Conservation (phyloP, 1,140 invertebrate species). For the Drosophila ambigua region DNA sequence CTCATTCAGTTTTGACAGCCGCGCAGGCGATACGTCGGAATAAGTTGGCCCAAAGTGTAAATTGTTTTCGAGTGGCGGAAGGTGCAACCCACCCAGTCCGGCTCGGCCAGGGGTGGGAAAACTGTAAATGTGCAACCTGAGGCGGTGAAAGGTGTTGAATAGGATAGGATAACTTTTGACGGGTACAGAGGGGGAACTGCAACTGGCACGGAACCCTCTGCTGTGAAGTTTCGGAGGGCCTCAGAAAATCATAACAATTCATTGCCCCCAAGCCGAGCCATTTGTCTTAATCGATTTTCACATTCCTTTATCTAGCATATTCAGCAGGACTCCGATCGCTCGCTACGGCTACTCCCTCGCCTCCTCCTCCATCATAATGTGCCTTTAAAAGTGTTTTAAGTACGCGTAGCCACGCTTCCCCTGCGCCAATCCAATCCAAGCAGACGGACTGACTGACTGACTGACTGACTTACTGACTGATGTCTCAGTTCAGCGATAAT, state of each 20-base stretch:
- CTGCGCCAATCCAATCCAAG: not conserved
- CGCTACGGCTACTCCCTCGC: not conserved
- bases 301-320: conserved; percentile 42
- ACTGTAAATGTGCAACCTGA: conserved; percentile 58
- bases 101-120: not conserved
- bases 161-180: conserved; percentile 4
- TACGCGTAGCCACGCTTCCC: conserved; percentile 60
- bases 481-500: conserved; percentile 41
- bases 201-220: not conserved
- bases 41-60: conserved; percentile 53
- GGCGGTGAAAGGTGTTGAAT: conserved; percentile 34
- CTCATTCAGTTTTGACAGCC: conserved; percentile 14
- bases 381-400: conserved; percentile 69
- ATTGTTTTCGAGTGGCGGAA: conserved; percentile 58
- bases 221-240: too few relatives aligned
- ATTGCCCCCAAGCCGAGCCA: conserved; percentile 33
- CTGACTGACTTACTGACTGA: too few relatives aligned
- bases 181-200: conserved; percentile 24
- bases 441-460: conserved; percentile 1
- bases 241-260: conserved; percentile 42
- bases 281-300: conserved; percentile 55
- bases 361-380: conserved; percentile 32
- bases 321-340: conserved; percentile 12
- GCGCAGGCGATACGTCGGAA: not conserved
- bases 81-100: not conserved